A percentile compares a stretch with the other conserved stretches of the same genome.
Conservation (phyloP, 2,113 vertebrate genomes). For the Lagopus leucura region DNA sequence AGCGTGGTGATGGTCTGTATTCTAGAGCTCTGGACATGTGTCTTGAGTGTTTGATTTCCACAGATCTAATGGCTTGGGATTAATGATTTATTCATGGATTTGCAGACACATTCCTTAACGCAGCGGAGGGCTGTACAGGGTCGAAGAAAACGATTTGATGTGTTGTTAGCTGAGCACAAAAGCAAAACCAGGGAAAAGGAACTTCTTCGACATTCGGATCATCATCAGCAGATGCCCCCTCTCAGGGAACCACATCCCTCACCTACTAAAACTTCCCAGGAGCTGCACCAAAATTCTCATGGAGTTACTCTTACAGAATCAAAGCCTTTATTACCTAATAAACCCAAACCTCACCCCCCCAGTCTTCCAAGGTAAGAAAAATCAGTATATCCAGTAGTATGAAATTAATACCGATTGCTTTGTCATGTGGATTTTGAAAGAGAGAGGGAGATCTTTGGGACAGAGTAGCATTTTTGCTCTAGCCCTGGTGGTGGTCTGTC, state of each 20-base stretch:
- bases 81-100: conserved; percentile 58
- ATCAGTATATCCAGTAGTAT: background rate
- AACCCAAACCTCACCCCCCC: conserved; percentile 93
- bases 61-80: background rate
- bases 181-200: conserved; percentile 96
- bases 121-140: conserved; percentile 97
- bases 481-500: background rate
- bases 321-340: conserved; percentile 90
- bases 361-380: conserved; percentile 94
- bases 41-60: conserved; percentile 22
- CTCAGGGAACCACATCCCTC: conserved; percentile 97
- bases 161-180: conserved; percentile 97
- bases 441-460: background rate
- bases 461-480: background rate
- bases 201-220: conserved; percentile 87
- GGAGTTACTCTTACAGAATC: conserved; percentile 87
- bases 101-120: conserved; percentile 99
- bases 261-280: conserved; percentile 86
- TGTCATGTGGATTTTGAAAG: background rate
- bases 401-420: background rate
- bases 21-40: background rate
- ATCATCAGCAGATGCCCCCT: conserved; percentile 90
- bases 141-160: conserved; percentile 97
- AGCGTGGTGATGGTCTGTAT: background rate
- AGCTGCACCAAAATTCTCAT: conserved; percentile 88